Evolutionary conservation across 2,888 invertebrate species (phyloP), one percentile per base, ranked within the genome.

Genomic region (Phrixothrix hirtus): DNA sequence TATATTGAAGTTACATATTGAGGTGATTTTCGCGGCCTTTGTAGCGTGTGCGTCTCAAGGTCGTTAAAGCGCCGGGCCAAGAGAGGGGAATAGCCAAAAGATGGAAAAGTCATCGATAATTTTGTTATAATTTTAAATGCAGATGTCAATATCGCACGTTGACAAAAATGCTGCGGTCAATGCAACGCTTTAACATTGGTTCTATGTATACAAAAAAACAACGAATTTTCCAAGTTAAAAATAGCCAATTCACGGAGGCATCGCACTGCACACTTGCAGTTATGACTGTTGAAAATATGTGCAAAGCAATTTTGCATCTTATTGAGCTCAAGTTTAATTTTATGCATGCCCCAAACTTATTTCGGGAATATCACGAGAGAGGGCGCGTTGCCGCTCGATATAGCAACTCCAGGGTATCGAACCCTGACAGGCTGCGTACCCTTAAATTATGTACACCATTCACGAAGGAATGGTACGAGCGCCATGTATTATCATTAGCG

Each of bases 381-480:
- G 53, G 46, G 57, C 56, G 51, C 51, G 37, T 52, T 52, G 44
- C 30, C 59, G 57, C 49, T 59, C 57, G 47, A 57, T 57, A 52
- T 59, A 59, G 55, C 59, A 44, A 43, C 42, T 52, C 56, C 57
- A 32, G 54, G 59, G 48, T 57, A 57, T 59, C 59, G 59, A 59
- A 59, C 57, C 54, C 48, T 37, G 49, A 41, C 44, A 52, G 30
- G 21, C 52, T 43, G 50, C 41, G 43, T 38, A 50, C 45, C 51
- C 44, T 45, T 45, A 44, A 45, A 39, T 51, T 39, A 46, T 52
- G 29, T 41, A 32, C 39, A 21, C 17, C 41, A 46, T 42, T 42
- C 41, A 52, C 26, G n/a, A 32, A 35, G 45, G 38, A 49, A 51
- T 41, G 17, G 26, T 9, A 41, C 34, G 9, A 26, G 6, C 11